These are phyloP conservation scores for Zaprionus lachaisei DNA, from an alignment of 1,140 invertebrate species.

Conservation along the genomic window DNA sequence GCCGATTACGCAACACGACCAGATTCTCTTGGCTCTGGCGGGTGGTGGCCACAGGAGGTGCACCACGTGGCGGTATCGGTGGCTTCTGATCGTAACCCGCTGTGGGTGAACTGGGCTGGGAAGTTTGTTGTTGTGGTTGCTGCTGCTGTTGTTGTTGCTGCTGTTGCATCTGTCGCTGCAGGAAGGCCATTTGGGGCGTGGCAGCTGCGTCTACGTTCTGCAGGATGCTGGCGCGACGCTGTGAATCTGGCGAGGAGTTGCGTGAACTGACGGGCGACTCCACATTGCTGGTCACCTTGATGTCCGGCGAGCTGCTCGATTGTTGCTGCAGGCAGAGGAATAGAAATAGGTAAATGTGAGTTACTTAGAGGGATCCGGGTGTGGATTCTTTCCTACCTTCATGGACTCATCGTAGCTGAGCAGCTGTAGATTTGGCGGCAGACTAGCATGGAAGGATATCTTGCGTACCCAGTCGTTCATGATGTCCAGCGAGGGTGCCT, in stretches of 20 bases:
- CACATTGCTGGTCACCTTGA: slow-evolving; percentile 75
- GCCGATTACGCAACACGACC: slow-evolving; percentile 71
- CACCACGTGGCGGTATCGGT: slow-evolving; percentile 86
- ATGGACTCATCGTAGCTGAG: slow-evolving; percentile 90
- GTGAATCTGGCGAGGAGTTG: slow-evolving; percentile 83
- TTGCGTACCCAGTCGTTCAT: slow-evolving; percentile 98
- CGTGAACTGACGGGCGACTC: slow-evolving; percentile 83
- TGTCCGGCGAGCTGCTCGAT: slow-evolving; percentile 83
- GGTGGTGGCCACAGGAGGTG: slow-evolving; percentile 85
- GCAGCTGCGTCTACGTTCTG: slow-evolving; percentile 54
- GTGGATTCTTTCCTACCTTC: slow-evolving; percentile 59
- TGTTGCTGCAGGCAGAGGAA: slow-evolving; percentile 61
- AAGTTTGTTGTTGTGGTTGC: slow-evolving; percentile 63
- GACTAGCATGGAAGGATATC: slow-evolving; percentile 95
- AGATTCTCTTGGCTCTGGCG: slow-evolving; percentile 83
- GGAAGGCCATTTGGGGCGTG: slow-evolving; percentile 82
- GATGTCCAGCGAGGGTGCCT: slow-evolving; percentile 89
- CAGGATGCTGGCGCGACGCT: slow-evolving; percentile 66
- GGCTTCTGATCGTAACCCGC: slow-evolving; percentile 85
- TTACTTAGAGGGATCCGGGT: neutral
- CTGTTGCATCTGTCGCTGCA: slow-evolving; percentile 84
- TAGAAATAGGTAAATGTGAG: neutral
- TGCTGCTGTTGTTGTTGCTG: slow-evolving; percentile 81
- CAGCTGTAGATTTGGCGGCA: slow-evolving; percentile 95
- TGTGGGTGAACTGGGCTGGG: slow-evolving; percentile 79